Percentiles rank a stretch among this genome's conserved stretches.
phyloP scores from a whole-genome alignment of 2,113 vertebrate genomes.

The Archocentrus centrarchus region DNA sequence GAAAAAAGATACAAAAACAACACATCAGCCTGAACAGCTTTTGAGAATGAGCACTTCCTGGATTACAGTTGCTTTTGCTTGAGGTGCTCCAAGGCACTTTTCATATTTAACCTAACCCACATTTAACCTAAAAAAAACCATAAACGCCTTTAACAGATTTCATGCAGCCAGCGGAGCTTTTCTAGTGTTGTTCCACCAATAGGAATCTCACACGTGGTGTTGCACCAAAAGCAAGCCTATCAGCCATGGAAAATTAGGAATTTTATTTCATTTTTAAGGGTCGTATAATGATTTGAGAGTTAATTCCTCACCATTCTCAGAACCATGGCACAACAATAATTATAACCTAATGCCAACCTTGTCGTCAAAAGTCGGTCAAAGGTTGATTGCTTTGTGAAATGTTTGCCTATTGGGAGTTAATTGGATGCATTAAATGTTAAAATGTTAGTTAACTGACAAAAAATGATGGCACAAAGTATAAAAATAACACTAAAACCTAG shows the following conservation, averaged over 20 bases:
- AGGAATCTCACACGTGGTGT: background rate
- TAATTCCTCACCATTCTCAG: background rate
- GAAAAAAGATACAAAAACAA: no score
- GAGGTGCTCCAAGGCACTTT: background rate
- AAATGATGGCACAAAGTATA: background rate
- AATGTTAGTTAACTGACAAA: background rate
- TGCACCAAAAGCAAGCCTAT: background rate
- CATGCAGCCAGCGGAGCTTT: background rate
- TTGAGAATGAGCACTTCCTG: rapidly evolving
- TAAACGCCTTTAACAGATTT: background rate
- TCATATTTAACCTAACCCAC: background rate
- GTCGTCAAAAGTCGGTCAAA: no score
- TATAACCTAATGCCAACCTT: background rate
- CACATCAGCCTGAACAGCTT: no score
- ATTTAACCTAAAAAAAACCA: background rate
- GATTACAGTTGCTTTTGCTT: background rate
- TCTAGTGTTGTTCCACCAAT: rapidly evolving
- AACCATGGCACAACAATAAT: background rate
- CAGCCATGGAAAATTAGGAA: background rate
- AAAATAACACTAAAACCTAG: background rate
- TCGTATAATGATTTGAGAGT: background rate
- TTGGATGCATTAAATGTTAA: background rate
- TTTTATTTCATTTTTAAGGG: background rate
- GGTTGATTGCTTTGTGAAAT: no score
- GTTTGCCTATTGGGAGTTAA: background rate